Conservation (phyloP, 2,888 invertebrate species). For the Erebia epiphron region DNA sequence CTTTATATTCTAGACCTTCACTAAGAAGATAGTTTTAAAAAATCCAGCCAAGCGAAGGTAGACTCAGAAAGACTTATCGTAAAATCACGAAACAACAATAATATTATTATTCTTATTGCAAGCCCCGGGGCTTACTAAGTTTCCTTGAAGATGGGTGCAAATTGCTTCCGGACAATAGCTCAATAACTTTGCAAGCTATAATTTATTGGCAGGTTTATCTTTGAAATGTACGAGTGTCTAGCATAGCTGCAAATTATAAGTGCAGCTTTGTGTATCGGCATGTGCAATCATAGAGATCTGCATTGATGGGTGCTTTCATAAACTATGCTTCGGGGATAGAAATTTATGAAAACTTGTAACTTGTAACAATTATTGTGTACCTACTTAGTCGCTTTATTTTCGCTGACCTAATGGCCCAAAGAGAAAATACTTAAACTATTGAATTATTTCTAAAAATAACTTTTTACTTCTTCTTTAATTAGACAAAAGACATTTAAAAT, state of each 20-base stretch:
- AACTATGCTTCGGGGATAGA: background rate
- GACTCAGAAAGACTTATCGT: too few species aligned
- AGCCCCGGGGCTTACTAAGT: background rate
- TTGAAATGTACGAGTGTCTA: conserved; percentile 8
- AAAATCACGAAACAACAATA: background rate
- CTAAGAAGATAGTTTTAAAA: too few species aligned
- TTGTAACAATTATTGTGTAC: too few species aligned
- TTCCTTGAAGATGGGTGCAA: conserved; percentile 17
- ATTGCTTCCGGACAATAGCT: conserved; percentile 11
- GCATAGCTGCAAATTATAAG: conserved; percentile 11
- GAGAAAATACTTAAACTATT: too few species aligned
- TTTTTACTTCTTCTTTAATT: too few species aligned
- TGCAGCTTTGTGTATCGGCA: conserved; percentile 1
- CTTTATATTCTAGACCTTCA: too few species aligned
- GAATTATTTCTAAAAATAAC: too few species aligned
- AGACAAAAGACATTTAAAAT: too few species aligned
- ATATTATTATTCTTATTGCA: conserved; percentile 1
- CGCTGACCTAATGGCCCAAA: too few species aligned
- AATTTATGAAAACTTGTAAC: too few species aligned
- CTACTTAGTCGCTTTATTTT: too few species aligned
- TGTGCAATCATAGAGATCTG: background rate
- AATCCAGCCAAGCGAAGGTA: too few species aligned
- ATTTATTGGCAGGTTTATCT: conserved; percentile 16
- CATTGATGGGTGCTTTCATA: conserved; percentile 1
- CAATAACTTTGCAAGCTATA: background rate